Evolutionary conservation across 2,797 vertebrate species (phyloP).

Genomic region (Falco columbarius): DNA sequence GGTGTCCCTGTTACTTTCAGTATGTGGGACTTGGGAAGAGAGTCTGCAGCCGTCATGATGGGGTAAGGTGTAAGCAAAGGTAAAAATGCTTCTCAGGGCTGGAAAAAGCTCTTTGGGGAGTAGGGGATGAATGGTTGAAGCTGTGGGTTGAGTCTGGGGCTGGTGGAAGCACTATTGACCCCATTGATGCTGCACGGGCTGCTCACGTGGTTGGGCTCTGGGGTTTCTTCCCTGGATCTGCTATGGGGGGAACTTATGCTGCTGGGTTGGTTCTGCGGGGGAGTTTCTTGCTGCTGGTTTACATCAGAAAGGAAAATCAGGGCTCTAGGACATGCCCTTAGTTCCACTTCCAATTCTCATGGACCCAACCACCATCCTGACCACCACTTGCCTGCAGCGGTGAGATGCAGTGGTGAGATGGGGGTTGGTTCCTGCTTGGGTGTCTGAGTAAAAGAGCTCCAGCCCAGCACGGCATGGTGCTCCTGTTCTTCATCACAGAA

Average conservation of each 20-base stretch:
- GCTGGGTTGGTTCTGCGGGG: neutral
- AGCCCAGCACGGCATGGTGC: neutral
- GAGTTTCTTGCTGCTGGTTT: neutral
- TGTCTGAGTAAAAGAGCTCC: neutral
- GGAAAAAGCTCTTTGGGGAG: neutral
- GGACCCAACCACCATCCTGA: neutral
- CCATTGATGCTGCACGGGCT: fast-evolving
- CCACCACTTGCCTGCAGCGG: neutral
- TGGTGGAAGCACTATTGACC: neutral
- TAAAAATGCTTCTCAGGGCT: neutral
- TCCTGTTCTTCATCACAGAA: neutral
- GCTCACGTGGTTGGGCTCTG: neutral
- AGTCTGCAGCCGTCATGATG: fast-evolving
- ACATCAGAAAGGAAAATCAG: fast-evolving
- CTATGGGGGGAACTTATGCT: neutral
- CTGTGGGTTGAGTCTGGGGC: neutral
- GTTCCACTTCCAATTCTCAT: neutral
- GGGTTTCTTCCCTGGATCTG: neutral
- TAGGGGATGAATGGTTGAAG: neutral
- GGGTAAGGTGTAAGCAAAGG: neutral
- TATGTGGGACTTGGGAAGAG: neutral
- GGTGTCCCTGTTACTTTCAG: neutral
- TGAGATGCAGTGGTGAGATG: neutral
- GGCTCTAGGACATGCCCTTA: neutral
- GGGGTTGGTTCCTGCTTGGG: neutral